These are phyloP conservation scores for Cyprinus carpio DNA, from an alignment of 2,113 vertebrate species.

Conservation along the genomic window DNA sequence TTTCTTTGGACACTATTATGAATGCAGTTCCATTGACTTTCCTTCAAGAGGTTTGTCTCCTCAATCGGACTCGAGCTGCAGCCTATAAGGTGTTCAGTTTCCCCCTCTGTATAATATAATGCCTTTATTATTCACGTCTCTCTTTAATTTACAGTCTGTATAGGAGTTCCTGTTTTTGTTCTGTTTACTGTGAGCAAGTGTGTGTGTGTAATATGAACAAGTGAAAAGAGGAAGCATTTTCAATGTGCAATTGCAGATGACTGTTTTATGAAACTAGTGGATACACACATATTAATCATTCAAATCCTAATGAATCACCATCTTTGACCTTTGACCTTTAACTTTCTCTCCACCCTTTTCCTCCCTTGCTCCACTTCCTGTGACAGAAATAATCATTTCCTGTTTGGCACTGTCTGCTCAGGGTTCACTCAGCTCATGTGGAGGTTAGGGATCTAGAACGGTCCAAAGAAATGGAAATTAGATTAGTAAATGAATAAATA, in stretches of 20 bases:
- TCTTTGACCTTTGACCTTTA: conserved; percentile 46
- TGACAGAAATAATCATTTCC: conserved; percentile 49
- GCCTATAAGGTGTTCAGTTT: too few species aligned
- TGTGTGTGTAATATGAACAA: not conserved
- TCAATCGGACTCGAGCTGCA: not conserved
- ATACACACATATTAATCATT: conserved; percentile 5
- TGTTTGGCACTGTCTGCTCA: conserved; percentile 19
- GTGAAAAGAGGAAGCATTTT: not conserved
- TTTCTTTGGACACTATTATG: not conserved
- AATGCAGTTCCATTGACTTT: not conserved
- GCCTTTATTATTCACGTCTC: not conserved
- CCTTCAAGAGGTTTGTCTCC: not conserved
- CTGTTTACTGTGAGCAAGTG: not conserved
- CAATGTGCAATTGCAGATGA: not conserved
- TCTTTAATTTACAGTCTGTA: not conserved
- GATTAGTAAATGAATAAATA: not conserved
- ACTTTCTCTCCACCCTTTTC: conserved; percentile 24
- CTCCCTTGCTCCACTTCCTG: conserved; percentile 41
- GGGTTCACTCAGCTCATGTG: not conserved
- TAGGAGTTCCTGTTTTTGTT: not conserved
- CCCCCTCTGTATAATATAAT: not conserved
- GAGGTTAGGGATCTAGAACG: not conserved
- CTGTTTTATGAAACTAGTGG: conserved; percentile 1
- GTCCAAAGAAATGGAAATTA: not conserved
- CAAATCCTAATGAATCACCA: not conserved